Conservation (phyloP, 2,797 vertebrate species). For the Sebastes nivosus region DNA sequence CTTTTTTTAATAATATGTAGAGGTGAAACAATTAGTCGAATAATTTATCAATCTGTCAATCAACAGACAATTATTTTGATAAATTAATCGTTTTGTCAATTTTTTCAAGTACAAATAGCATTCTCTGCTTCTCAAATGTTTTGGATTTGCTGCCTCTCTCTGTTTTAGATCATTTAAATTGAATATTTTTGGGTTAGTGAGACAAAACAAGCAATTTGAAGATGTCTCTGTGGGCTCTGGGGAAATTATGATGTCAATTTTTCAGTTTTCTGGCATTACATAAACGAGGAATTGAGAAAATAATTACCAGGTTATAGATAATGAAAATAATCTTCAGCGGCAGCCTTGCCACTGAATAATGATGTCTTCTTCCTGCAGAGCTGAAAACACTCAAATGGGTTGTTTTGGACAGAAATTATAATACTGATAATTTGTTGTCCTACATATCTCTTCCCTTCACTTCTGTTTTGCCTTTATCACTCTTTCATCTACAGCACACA, state of each 20-base stretch:
- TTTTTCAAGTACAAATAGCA: no score
- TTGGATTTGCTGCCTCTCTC: no score
- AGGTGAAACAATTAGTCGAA: no score
- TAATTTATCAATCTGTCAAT: no score
- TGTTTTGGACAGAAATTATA: neutral
- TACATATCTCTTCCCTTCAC: neutral
- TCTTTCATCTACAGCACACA: neutral
- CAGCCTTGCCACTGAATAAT: neutral
- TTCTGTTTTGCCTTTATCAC: no score
- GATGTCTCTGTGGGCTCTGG: neutral
- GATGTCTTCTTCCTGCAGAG: neutral
- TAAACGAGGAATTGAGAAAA: neutral
- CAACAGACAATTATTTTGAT: no score
- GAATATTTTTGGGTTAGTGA: no score
- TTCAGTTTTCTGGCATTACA: neutral
- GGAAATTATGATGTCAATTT: neutral
- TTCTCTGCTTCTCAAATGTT: no score
- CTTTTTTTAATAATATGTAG: no score
- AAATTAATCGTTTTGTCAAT: no score
- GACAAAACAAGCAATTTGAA: no score
- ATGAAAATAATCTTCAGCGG: neutral
- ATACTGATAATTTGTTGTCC: neutral
- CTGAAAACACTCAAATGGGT: neutral
- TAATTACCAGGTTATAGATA: neutral
- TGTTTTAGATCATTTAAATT: no score